Percentiles rank a stretch among this genome's conserved stretches.
Conservation (phyloP, 2,797 vertebrate genomes). For the Falco biarmicus region DNA sequence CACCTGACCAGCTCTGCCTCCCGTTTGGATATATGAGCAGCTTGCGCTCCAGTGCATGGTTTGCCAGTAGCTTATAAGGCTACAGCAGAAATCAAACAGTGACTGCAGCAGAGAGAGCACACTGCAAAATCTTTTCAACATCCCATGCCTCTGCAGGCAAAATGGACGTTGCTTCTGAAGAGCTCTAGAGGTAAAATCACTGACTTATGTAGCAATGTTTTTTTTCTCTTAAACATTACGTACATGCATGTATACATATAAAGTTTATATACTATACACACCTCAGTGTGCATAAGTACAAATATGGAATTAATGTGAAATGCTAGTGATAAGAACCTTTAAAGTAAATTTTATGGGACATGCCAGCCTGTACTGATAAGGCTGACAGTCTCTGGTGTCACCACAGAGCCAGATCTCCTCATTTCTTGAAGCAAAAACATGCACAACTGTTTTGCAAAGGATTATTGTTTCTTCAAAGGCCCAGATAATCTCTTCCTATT, state of each 20-base stretch:
- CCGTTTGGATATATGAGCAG: neutral
- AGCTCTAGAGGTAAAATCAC: neutral
- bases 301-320: neutral
- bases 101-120: neutral
- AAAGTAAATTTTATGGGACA: neutral
- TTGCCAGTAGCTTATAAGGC: neutral
- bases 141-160: neutral
- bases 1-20: neutral
- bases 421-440: neutral
- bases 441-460: neutral
- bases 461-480: neutral
- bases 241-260: rapidly evolving
- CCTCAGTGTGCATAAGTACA: neutral
- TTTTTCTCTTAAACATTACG: neutral
- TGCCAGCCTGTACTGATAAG: neutral
- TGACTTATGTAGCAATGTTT: rapidly evolving
- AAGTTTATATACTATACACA: neutral
- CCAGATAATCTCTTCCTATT: neutral
- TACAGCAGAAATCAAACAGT: neutral
- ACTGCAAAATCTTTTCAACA: neutral
- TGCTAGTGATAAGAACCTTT: neutral
- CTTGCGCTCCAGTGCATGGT: neutral
- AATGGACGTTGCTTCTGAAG: neutral
- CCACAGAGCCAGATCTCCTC: neutral
- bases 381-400: neutral